A percentile compares a stretch with the other conserved stretches of the same genome.
These are phyloP conservation scores for Drosophila sordidapex DNA, from an alignment of 2,888 invertebrate species.

Conservation along the genomic window DNA sequence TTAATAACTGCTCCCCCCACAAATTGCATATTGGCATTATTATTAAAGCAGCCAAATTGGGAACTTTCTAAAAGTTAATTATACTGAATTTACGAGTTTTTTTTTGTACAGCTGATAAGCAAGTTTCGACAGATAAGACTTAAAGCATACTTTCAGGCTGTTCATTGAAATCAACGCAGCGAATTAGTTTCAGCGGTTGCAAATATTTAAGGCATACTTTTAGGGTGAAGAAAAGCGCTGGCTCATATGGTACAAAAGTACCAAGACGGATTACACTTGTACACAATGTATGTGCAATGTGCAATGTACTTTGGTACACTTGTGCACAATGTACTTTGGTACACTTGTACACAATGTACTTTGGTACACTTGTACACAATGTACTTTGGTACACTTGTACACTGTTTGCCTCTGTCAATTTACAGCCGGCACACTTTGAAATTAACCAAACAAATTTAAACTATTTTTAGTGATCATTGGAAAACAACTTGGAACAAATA, in stretches of 20 bases:
- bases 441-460: not conserved
- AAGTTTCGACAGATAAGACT: not conserved
- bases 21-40: not conserved
- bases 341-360: too few relatives aligned
- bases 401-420: not conserved
- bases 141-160: not conserved
- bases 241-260: not conserved
- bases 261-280: not conserved
- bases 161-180: not conserved
- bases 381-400: not conserved
- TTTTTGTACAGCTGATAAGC: not conserved
- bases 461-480: not conserved
- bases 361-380: not conserved
- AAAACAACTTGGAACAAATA: not conserved
- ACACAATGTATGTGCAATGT: too few relatives aligned
- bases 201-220: not conserved
- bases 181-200: not conserved
- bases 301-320: not conserved
- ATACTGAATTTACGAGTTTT: not conserved
- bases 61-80: conserved; percentile 1
- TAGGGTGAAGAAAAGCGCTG: not conserved
- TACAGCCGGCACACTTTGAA: not conserved
- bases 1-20: conserved; percentile 7
- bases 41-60: not conserved
- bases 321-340: not conserved